Percentiles rank a stretch among this genome's conserved stretches.
These are phyloP conservation scores for Leptoteleia sp. DNA, from an alignment of 1,140 invertebrate species.

Conservation along the genomic window DNA sequence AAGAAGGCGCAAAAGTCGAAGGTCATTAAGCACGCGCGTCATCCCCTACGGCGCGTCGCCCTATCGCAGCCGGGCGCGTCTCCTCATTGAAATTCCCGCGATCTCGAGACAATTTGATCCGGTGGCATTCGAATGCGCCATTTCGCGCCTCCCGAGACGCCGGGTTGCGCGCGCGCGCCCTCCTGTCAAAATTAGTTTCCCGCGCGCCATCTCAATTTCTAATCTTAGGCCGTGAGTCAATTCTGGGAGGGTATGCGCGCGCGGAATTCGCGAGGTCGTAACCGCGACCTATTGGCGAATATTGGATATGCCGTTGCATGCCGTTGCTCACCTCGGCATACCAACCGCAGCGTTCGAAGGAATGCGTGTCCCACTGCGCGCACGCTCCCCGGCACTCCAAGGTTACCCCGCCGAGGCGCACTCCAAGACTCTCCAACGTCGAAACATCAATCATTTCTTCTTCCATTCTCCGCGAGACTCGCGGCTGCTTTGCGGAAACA, in stretches of 20 bases:
- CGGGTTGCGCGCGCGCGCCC: constrained; percentile 1
- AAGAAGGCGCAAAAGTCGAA: neutral
- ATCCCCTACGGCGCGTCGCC: neutral
- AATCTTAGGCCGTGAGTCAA: constrained; percentile 62
- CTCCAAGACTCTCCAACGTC: no score
- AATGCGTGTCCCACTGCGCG: constrained; percentile 77
- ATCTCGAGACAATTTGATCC: constrained; percentile 51
- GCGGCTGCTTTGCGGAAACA: no score
- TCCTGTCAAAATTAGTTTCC: constrained; percentile 59
- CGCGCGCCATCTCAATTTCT: constrained; percentile 56
- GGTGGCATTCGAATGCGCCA: constrained; percentile 23
- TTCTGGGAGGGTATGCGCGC: constrained; percentile 70
- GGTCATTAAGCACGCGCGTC: neutral
- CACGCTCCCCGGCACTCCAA: constrained; percentile 69
- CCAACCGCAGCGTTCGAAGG: constrained; percentile 73
- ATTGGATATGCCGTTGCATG: constrained; percentile 79
- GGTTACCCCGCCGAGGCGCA: constrained; percentile 66
- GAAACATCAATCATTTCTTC: no score
- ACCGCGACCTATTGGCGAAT: constrained; percentile 79
- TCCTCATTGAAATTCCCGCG: constrained; percentile 39
- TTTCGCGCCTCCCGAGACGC: constrained; percentile 6
- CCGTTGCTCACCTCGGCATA: constrained; percentile 78
- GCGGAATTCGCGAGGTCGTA: constrained; percentile 77
- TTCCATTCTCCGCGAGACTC: no score
- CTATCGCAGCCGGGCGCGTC: neutral